Conservation (phyloP, 2,888 invertebrate species). For the Phytoseiulus persimilis region DNA sequence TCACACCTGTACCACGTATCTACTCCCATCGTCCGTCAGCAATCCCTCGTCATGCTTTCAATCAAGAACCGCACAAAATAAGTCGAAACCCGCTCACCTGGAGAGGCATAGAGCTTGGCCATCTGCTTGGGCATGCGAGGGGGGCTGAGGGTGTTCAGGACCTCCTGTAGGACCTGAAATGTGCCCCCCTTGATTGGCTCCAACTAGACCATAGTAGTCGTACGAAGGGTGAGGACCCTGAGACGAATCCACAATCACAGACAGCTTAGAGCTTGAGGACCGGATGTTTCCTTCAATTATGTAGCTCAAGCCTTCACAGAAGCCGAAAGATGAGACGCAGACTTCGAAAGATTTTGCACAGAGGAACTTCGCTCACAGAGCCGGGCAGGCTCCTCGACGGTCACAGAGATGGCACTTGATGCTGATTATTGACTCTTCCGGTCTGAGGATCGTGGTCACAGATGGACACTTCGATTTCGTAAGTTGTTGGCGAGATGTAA, state of each 20-base stretch:
- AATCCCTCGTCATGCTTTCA: too few relatives aligned
- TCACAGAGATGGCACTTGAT: neutral
- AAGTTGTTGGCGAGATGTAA: neutral
- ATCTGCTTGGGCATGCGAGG: neutral
- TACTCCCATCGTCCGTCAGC: too few relatives aligned
- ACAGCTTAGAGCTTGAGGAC: slow-evolving; percentile 19
- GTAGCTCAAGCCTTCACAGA: neutral
- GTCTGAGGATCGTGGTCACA: neutral
- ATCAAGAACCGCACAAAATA: too few relatives aligned
- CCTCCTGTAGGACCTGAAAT: neutral
- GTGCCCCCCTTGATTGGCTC: neutral
- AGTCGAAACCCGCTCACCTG: neutral
- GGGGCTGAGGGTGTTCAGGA: neutral
- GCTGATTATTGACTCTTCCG: neutral
- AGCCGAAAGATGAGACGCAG: neutral
- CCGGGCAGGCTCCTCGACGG: neutral
- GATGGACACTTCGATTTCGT: neutral
- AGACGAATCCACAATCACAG: slow-evolving; percentile 34
- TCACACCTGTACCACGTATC: too few relatives aligned
- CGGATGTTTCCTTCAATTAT: neutral
- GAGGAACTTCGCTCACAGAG: neutral
- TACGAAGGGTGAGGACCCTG: slow-evolving; percentile 31
- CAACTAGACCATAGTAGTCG: slow-evolving; percentile 36
- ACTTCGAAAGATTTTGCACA: neutral
- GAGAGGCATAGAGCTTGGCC: neutral